Percentiles rank a stretch among this genome's conserved stretches.
phyloP scores from a whole-genome alignment of 1,140 invertebrate genomes.

The Pseudobourletiella spinata region DNA sequence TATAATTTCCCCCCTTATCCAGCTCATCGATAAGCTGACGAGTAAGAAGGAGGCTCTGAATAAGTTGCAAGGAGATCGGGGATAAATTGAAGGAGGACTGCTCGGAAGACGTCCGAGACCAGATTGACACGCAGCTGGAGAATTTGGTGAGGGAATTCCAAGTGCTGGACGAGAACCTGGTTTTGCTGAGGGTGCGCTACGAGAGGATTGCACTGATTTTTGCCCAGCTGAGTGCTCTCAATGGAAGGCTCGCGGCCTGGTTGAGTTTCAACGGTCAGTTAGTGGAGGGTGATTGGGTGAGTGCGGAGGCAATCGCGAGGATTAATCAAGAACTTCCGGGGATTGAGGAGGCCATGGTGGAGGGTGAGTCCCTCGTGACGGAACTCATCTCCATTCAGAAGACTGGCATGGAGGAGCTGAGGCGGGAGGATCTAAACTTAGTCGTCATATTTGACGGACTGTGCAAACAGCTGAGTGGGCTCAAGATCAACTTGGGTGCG shows the following conservation, averaged over 20 bases:
- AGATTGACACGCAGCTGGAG: constrained; percentile 18
- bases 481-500: neutral
- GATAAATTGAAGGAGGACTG: constrained; percentile 22
- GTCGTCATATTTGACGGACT: neutral
- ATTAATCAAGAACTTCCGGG: constrained; percentile 12
- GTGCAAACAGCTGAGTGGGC: neutral
- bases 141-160: constrained; percentile 15
- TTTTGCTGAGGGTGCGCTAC: constrained; percentile 3
- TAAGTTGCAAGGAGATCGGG: constrained; percentile 12
- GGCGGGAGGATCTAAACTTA: neutral
- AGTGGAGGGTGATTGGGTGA: constrained; percentile 2
- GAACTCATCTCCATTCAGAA: neutral
- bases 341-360: constrained; percentile 23
- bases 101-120: constrained; percentile 22
- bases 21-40: neutral
- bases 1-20: too few relatives aligned
- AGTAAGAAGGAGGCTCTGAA: neutral
- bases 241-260: constrained; percentile 18
- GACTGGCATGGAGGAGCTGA: neutral
- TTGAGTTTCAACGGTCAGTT: constrained; percentile 9
- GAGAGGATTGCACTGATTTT: neutral
- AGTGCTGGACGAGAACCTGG: constrained; percentile 11
- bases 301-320: neutral
- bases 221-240: neutral
- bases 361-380: neutral